Conservation (phyloP, 1,140 invertebrate genomes). For the Anoplolepis gracilipes region DNA sequence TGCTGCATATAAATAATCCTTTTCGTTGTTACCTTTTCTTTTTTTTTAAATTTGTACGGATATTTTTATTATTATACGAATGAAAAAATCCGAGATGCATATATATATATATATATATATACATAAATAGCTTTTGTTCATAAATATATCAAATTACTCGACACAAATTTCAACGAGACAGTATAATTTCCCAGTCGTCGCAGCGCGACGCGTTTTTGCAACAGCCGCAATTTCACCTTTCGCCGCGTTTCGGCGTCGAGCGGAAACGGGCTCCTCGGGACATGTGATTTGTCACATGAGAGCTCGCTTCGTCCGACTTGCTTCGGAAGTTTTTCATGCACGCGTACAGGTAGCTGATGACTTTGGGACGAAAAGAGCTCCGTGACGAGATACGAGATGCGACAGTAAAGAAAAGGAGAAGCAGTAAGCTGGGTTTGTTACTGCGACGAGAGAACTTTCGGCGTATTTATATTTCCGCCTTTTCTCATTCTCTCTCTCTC, state of each 20-base stretch:
- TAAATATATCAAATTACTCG: background rate
- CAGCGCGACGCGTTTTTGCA: constrained; percentile 43
- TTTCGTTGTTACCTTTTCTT: background rate
- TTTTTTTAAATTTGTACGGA: background rate
- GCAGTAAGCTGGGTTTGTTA: constrained; percentile 11
- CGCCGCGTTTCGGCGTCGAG: constrained; percentile 36
- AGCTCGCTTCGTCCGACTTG: constrained; percentile 60
- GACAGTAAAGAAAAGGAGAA: background rate
- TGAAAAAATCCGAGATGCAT: no score
- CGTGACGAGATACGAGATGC: constrained; percentile 13
- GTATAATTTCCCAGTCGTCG: constrained; percentile 13
- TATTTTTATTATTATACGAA: background rate
- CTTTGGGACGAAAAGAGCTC: constrained; percentile 15
- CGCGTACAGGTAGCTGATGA: constrained; percentile 34
- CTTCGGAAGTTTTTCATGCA: constrained; percentile 35
- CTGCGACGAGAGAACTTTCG: constrained; percentile 50
- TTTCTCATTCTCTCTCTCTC: background rate
- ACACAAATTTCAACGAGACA: background rate
- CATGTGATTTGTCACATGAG: constrained; percentile 66
- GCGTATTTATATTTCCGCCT: constrained; percentile 60
- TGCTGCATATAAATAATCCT: background rate
- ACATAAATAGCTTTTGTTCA: background rate
- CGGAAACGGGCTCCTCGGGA: constrained; percentile 44
- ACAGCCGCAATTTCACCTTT: constrained; percentile 49
- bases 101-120: no score